Evolutionary conservation across 1,140 invertebrate species (phyloP), one percentile per base, ranked within the genome.

Genomic region (Myzus persicae): DNA sequence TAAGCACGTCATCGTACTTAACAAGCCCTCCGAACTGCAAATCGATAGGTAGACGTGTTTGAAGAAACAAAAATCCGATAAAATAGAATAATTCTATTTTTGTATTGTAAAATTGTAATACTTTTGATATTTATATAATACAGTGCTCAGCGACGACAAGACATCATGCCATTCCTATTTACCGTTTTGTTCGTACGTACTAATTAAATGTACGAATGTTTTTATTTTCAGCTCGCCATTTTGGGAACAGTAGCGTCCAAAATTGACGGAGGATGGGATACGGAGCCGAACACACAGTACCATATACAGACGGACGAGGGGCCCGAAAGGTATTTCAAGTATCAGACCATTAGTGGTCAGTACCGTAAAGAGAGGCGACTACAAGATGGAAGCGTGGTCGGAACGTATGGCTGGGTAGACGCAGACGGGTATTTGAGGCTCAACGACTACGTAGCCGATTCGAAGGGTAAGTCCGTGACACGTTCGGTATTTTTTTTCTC

Each of bases 241-340:
- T 93, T 94, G 59, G 94, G 90, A 82, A 93, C 93, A 48, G 93
- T 93, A 8, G 94, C 94, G 82, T 94, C 94, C 54, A 94, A 94
- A 94, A 94, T 94, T 22, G 93, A 94, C 22, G 94, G 96, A 94
- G 96, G 96, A 84, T 97, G 96, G 96, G 96, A 96, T 92, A 95
- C 96, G 38, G 95, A 95, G 94, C 96, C 96, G 20, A 96, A 95
- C 91, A 96, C 96, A 1, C 98, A 98, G 95, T 98, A 98, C 95
- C 98, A 98, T 95, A 98, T 98, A 94, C 98, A 98, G 95, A 98
- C 97, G n/a, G 98, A 98, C 94, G 98, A 98, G 95, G 98, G 98
- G 42, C 97, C 97, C 1, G 98, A 98, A 94, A 96, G 98, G 46
- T 98, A 97, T 95, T 98, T 98, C 95, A 96, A 97, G 93, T 98